Percentiles rank a stretch among this genome's conserved stretches.
Conservation (phyloP, 1,140 invertebrate genomes). For the Hypothenemus hampei region DNA sequence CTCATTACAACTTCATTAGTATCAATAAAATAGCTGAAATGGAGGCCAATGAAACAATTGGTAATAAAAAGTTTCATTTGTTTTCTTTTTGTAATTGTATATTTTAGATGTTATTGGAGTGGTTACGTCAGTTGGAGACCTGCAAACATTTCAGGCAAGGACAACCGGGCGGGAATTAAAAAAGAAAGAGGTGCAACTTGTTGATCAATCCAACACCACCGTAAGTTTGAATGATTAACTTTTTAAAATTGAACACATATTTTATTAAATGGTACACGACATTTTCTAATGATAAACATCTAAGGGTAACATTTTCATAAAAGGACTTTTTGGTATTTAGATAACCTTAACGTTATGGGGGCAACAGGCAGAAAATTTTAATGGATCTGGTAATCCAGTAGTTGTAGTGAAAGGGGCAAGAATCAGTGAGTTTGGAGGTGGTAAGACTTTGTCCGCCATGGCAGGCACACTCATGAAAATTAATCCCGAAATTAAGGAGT, state of each 20-base stretch:
- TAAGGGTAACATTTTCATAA: slow-evolving; percentile 1
- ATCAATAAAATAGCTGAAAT: slow-evolving; percentile 71
- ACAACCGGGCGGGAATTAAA: slow-evolving; percentile 76
- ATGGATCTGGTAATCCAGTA: slow-evolving; percentile 69
- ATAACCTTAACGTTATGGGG: slow-evolving; percentile 72
- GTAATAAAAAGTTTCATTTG: no score
- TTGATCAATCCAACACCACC: slow-evolving; percentile 77
- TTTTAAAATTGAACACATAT: no score
- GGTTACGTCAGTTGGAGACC: slow-evolving; percentile 69
- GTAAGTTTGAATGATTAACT: slow-evolving; percentile 51
- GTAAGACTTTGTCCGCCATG: slow-evolving; percentile 60
- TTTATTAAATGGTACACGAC: no score
- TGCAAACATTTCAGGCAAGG: slow-evolving; percentile 66
- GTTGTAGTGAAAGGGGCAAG: slow-evolving; percentile 75
- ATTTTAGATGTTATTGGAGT: slow-evolving; percentile 85
- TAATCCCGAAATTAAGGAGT: slow-evolving; percentile 86
- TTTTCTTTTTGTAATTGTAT: slow-evolving; percentile 11
- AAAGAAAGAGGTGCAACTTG: slow-evolving; percentile 83
- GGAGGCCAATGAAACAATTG: slow-evolving; percentile 63
- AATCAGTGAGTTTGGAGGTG: slow-evolving; percentile 70
- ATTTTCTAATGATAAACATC: no score
- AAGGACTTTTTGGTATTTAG: slow-evolving; percentile 45
- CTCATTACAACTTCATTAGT: slow-evolving; percentile 79
- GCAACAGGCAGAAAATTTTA: slow-evolving; percentile 77
- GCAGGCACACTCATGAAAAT: slow-evolving; percentile 61